Base-by-base conservation (phyloP, 1,140 invertebrate species). In the Anastrepha obliqua region DNA sequence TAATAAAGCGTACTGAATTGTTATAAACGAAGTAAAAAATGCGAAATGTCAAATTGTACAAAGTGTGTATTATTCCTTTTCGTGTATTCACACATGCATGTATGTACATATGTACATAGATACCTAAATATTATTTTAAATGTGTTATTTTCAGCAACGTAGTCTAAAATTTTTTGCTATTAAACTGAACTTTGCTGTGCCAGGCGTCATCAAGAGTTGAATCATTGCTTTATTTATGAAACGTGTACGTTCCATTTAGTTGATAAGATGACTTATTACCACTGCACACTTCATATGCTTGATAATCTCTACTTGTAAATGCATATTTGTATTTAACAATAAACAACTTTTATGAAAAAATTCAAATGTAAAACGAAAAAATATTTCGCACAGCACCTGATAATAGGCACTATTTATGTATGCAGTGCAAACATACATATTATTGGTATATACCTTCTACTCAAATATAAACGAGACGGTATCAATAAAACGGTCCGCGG, bases 141-240 rank as follows among this genome's bases (percentile, higher is more conserved):
- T 20, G n/a, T 65, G 20, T 6, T 65, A 65, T 29, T 67, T 67
- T 42, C 8, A 11, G 2, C 51, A 55, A 29, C 29, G 29, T 29
- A 29, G 51, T 55, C 6, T 55, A 55, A 8, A 2, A 55, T 55
- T 55, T 55, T 55, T 55, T 55, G 9, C 29, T 39, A 3, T 3
- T 29, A 67, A 42, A 20, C n/a, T 20, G 11, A 9, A 65, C 11
- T 67, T 74, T 29, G 9, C 29, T 47, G 17, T 17, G 13, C 11
- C 44, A n/a, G 7, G 17, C 42, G 4, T 9, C n/a, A 47, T 47
- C 4, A 8, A 47, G 0, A 13, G 3, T 9, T 81, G n/a, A 11
- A n/a, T 81, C 44, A 29, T 51, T 58, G 74, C 74, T 55, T 58
- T 55, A 55, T 81, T 74, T 51, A 81, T 67, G 47, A 62, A 62